Evolutionary conservation across 2,113 vertebrate genomes (phyloP).

Genomic region (Chaetodon auriga): DNA sequence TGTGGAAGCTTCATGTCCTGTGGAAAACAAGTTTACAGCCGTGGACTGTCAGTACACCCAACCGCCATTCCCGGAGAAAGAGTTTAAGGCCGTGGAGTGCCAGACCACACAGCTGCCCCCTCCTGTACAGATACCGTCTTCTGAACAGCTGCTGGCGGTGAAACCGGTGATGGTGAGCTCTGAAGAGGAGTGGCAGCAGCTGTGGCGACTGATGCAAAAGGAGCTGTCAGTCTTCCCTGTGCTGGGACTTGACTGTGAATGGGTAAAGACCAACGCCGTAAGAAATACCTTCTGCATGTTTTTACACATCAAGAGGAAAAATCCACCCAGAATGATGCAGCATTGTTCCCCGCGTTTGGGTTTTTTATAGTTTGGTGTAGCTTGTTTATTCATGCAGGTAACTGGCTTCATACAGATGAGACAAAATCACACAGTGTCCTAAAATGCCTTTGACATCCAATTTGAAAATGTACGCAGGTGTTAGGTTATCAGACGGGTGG

Average conservation of each 20-base stretch:
- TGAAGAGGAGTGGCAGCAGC: conserved; percentile 87
- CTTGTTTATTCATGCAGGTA: no score
- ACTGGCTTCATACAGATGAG: background rate
- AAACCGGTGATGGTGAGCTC: conserved; percentile 88
- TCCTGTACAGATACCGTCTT: conserved; percentile 67
- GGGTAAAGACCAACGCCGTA: conserved; percentile 89
- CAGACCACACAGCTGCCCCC: conserved; percentile 32
- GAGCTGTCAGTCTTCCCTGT: conserved; percentile 89
- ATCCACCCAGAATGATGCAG: conserved; percentile 22
- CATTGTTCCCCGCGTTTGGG: background rate
- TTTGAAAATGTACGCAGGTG: background rate
- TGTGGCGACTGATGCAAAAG: conserved; percentile 87
- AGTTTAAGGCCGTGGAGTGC: conserved; percentile 33
- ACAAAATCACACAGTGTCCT: background rate
- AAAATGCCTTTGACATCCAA: background rate
- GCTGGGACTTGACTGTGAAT: conserved; percentile 97
- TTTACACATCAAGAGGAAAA: conserved; percentile 1
- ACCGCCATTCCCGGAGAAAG: background rate
- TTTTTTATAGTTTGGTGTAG: background rate
- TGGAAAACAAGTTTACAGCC: conserved; percentile 1
- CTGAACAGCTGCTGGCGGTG: conserved; percentile 84
- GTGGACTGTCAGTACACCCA: conserved; percentile 13
- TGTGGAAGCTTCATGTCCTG: conserved; percentile 12
- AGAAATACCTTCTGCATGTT: conserved; percentile 64
- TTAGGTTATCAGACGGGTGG: conserved; percentile 11